Evolutionary conservation across 2,888 invertebrate species (phyloP).

Genomic region (Caenorhabditis panamensis): DNA sequence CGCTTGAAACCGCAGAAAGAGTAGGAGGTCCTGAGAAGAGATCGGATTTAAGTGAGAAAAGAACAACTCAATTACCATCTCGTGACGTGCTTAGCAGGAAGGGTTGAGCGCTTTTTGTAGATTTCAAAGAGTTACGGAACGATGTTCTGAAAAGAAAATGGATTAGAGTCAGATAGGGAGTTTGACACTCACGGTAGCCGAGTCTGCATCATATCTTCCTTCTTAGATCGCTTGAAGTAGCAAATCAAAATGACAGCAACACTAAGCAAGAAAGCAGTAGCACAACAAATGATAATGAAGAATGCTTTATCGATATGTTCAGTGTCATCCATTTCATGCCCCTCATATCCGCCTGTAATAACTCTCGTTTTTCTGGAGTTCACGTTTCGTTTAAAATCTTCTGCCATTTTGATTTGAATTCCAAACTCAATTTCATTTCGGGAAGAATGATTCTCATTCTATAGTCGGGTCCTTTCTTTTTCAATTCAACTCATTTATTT

Average conservation of each 20-base stretch:
- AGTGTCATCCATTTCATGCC: constrained; percentile 45
- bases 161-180: not conserved
- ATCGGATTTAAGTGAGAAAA: not conserved
- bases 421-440: constrained; percentile 10
- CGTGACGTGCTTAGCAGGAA: constrained; percentile 62
- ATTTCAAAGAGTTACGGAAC: constrained; percentile 64
- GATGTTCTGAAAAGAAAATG: constrained; percentile 63
- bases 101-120: constrained; percentile 65
- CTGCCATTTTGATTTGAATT: no score
- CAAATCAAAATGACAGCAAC: constrained; percentile 66
- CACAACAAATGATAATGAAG: constrained; percentile 64
- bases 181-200: constrained; percentile 55
- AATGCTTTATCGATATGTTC: constrained; percentile 54
- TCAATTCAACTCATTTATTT: constrained; percentile 50
- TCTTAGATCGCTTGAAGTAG: constrained; percentile 68
- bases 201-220: constrained; percentile 58
- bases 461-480: constrained; percentile 34
- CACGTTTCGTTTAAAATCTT: no score
- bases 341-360: constrained; percentile 54
- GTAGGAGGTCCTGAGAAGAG: constrained; percentile 45
- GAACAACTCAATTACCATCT: constrained; percentile 46
- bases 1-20: constrained; percentile 54
- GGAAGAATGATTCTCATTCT: not conserved
- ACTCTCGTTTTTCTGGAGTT: no score
- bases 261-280: constrained; percentile 65